Evolutionary conservation across 37 sponge, comb jelly and placozoan genomes (phyloP), one percentile per base, ranked within the genome.

Genomic region (Spongilla lacustris): DNA sequence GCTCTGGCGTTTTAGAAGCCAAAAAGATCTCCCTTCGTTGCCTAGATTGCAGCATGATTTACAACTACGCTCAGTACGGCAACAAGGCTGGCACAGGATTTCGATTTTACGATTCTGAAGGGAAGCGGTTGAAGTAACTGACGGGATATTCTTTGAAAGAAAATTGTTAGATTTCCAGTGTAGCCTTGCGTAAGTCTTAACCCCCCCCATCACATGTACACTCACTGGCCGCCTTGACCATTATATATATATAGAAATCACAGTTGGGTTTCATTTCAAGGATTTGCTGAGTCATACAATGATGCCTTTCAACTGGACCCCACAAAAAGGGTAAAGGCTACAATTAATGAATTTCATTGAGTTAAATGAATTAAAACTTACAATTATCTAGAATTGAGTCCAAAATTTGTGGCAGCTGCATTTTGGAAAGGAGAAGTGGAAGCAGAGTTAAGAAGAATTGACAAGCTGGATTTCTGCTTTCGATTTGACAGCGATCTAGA

Each of bases 371-470:
- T 46, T 46, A 46, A 46, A 46, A 46, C 46, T 46, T 46, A 75
- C 30, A 33, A 75, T 75, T 27, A 31, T 73, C 30, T 46, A 85
- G 85, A 76, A 36, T 33, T 85, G 30, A 85, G 73, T 37, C 78
- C 85, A 24, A 26, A 37, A 5, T 25, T 71, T 24, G 77, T 77
- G n/a, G 70, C 68, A 22, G 48, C 31, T 14, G 73, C 78, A 25
- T 85, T 85, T 36, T 85, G 33, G 23, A 85, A 77, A 38, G 85
- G 85, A 21, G 85, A 85, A 31, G 29, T 85, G 46, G 85, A 85
- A 48, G 67, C 67, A 26, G 85, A 85, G 49, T 36, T 85, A 14
- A 50, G 78, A 35, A 37, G 78, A 28, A 31, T 77, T 77, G 78
- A 70, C 24, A 76, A 29, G 70, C 23, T 41, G 11, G 46, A 67